Conservation (phyloP, 2,888 invertebrate species). For the Pseudococcus longispinus region DNA sequence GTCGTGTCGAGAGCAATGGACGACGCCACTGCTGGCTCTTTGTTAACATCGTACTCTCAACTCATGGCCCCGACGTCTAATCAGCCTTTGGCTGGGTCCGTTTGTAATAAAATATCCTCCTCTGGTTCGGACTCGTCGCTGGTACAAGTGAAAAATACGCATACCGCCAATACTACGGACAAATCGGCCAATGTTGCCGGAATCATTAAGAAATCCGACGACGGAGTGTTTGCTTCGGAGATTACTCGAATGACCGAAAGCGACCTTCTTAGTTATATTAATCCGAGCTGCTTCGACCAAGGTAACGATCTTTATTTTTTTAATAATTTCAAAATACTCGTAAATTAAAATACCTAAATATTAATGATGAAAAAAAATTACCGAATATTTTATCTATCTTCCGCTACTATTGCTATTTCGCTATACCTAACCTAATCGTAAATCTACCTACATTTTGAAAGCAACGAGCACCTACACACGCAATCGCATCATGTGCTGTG, state of each 20-base stretch:
- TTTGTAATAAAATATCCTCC: neutral
- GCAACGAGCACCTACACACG: no score
- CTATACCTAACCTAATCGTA: neutral
- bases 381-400: neutral
- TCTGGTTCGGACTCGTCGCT: neutral
- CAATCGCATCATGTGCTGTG: no score
- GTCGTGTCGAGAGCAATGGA: neutral
- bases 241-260: slow-evolving; percentile 76
- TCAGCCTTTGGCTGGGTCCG: neutral
- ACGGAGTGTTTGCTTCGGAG: slow-evolving; percentile 38
- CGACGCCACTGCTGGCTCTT: neutral
- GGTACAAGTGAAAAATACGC: slow-evolving; percentile 4
- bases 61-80: neutral
- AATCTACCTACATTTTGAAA: no score
- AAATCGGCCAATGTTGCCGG: neutral
- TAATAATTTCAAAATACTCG: neutral
- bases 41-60: neutral
- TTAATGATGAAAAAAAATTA: neutral
- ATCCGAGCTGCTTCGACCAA: slow-evolving; percentile 85
- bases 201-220: slow-evolving; percentile 27
- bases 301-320: slow-evolving; percentile 59
- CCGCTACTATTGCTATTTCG: neutral
- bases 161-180: neutral
- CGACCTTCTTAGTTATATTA: slow-evolving; percentile 86
- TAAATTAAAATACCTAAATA: neutral